A percentile compares a stretch with the other conserved stretches of the same genome.
Evolutionary conservation across 2,113 vertebrate species (phyloP).

Genomic region (Rattus norvegicus): GRCr8 NC_086020.1:235136001-235136500

Average conservation of each 20-base stretch:
- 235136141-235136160: not conserved
- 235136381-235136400: not conserved
- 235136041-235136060: not conserved
- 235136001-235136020: not conserved
- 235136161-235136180: not conserved
- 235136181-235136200: not conserved
- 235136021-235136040: not conserved
- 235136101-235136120: not conserved
- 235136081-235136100: not conserved
- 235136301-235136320: not conserved
- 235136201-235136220: not conserved
- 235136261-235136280: not conserved
- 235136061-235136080: not conserved
- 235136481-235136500: no score
- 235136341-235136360: not conserved
- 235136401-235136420: not conserved
- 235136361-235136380: not conserved
- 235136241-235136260: not conserved
- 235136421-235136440: not conserved
- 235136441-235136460: not conserved
- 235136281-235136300: no score
- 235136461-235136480: not conserved
- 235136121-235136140: not conserved
- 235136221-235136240: not conserved
- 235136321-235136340: not conserved